Evolutionary conservation across 2,797 vertebrate species (phyloP).

Genomic region (Tapera naevia): DNA sequence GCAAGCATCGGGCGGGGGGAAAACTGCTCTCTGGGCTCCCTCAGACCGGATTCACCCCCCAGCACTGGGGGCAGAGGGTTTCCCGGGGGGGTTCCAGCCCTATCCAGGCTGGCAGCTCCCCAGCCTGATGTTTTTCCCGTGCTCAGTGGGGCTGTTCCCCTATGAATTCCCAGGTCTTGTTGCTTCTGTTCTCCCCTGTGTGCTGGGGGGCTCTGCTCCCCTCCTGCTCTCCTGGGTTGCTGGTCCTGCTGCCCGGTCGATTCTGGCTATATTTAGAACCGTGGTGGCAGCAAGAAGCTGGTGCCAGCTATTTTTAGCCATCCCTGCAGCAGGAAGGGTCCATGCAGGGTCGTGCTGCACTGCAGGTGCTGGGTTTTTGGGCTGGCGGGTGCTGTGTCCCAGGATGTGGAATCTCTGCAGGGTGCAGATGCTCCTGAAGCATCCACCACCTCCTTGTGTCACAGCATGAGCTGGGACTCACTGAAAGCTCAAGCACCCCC

Average conservation of each 20-base stretch:
- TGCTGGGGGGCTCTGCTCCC: neutral
- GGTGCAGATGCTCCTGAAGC: neutral
- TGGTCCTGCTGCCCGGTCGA: neutral
- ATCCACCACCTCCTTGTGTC: neutral
- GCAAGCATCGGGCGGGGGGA: neutral
- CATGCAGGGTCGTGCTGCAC: neutral
- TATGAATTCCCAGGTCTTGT: neutral
- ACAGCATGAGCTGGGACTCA: fast-evolving
- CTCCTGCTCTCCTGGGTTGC: neutral
- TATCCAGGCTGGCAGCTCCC: neutral
- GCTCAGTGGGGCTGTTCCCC: neutral
- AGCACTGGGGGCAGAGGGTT: neutral
- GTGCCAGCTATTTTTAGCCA: slow-evolving; percentile 23
- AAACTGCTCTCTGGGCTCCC: neutral
- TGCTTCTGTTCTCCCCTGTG: neutral
- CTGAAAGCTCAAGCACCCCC: neutral
- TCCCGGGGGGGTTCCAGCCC: neutral
- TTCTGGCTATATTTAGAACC: slow-evolving; percentile 37
- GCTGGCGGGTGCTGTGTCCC: neutral
- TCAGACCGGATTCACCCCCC: neutral
- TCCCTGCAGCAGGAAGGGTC: neutral
- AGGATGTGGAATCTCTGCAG: fast-evolving
- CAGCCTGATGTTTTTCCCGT: fast-evolving
- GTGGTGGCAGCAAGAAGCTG: neutral
- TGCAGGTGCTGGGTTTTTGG: neutral